Conservation (phyloP, 2,797 vertebrate species). For the Molossus molossus region DNA sequence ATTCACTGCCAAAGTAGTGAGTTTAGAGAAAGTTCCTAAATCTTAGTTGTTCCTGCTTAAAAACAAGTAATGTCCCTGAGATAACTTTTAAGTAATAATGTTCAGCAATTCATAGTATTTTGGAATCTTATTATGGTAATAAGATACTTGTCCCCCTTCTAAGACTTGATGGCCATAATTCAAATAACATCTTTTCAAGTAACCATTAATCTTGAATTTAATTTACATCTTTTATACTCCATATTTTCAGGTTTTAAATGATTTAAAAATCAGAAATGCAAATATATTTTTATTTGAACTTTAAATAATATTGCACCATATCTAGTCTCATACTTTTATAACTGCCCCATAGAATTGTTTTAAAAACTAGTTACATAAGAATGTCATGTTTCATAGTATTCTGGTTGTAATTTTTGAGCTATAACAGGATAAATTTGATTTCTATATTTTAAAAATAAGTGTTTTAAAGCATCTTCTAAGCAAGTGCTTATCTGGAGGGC, state of each 20-base stretch:
- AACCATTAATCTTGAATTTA: slow-evolving; percentile 38
- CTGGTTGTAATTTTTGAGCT: background rate
- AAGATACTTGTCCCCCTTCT: background rate
- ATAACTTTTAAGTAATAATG: slow-evolving; percentile 42
- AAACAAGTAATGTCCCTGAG: background rate
- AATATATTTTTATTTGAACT: slow-evolving; percentile 66
- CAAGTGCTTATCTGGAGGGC: background rate
- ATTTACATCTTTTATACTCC: slow-evolving; percentile 8
- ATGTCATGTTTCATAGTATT: background rate
- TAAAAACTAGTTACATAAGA: slow-evolving; percentile 42
- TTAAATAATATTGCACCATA: slow-evolving; percentile 3
- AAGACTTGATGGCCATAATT: slow-evolving; percentile 51
- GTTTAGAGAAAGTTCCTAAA: background rate
- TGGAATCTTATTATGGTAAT: slow-evolving; percentile 18
- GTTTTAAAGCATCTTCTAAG: background rate
- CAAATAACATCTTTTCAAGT: slow-evolving; percentile 60
- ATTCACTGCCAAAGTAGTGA: slow-evolving; percentile 54
- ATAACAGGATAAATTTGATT: background rate
- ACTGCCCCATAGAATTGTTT: background rate
- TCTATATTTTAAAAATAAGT: background rate
- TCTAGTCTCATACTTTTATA: slow-evolving; percentile 27
- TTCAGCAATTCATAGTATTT: background rate
- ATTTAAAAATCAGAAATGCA: slow-evolving; percentile 36
- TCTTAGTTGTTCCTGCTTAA: slow-evolving; percentile 7
- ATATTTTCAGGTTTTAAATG: slow-evolving; percentile 56